Evolutionary conservation across 2,113 vertebrate species (phyloP), one percentile per base, ranked within the genome.

Genomic region (Pluvialis apricaria): DNA sequence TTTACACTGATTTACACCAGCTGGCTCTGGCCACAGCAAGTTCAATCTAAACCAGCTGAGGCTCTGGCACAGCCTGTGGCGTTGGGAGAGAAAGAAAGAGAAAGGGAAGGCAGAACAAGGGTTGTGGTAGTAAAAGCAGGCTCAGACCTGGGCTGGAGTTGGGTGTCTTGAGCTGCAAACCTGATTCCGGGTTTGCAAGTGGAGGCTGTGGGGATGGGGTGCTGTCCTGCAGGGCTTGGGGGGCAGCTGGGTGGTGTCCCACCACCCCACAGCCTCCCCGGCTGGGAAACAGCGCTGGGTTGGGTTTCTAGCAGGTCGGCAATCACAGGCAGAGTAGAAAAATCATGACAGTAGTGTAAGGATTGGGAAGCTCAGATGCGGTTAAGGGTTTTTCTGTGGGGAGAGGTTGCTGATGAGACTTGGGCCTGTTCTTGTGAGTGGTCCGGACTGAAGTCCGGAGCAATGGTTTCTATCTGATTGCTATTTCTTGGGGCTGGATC

Each of bases 31-130:
- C 51, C 79, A 73, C 82, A 55, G 24, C 47, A 10, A 36, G 31
- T 42, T 71, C 92, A 32, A 78, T 82, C 44, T 29, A 65, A 96
- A 90, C 55, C 87, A 91, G 69, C 83, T 86, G 95, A 76, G 89
- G 72, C 49, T 65, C 49, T 72, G 40, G 76, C 44, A 82, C 29
- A 47, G 80, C 40, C 60, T 0, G 0, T 24, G 81, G n/a, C 11
- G 3, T 28, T 58, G 32, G 28, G 40, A 55, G 69, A 20, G 11
- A 4, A 6, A 26, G 32, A 13, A 75, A 13, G 29, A 49, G 47
- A 26, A 47, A 55, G 47, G n/a, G 15, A 44, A 86, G 55, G n/a
- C 6, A n/a, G 40, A 44, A 6, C 5, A 6, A 42, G 42, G 31
- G 13, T 3, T 34, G 71, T 52, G 29, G 18, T 3, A 18, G 36